Evolutionary conservation across 2,797 vertebrate genomes (phyloP).

Genomic region (Acipenser transmontanus): DNA sequence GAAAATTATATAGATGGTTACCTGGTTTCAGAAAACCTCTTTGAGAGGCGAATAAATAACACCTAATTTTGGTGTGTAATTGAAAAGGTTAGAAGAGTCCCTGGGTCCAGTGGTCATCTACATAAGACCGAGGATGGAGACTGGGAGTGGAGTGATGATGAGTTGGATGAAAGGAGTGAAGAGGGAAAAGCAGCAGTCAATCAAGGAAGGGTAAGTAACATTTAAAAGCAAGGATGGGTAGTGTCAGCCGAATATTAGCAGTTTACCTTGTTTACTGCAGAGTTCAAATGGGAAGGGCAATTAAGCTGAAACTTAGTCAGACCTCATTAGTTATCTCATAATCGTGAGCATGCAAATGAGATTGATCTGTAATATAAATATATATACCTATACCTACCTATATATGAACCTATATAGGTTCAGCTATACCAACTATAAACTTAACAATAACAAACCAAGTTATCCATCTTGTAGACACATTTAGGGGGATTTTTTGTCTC

Average conservation of each 20-base stretch:
- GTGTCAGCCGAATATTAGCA: neutral
- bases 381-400: no score
- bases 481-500: no score
- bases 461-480: no score
- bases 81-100: conserved; percentile 84
- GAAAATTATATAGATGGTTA: neutral
- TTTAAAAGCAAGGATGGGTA: neutral
- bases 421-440: no score
- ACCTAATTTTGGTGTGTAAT: neutral
- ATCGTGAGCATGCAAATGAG: neutral
- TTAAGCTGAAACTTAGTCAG: no score
- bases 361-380: neutral
- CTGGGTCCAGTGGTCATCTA: conserved; percentile 90
- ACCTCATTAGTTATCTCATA: no score
- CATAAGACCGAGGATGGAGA: conserved; percentile 96
- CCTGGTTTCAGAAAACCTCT: neutral
- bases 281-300: neutral
- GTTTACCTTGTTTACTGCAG: neutral
- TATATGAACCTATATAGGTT: no score
- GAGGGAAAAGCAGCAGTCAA: conserved; percentile 85
- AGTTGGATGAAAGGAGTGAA: conserved; percentile 87
- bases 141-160: conserved; percentile 98
- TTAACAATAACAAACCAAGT: no score
- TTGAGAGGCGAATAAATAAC: neutral
- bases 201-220: conserved; percentile 75